Evolutionary conservation across 2,888 invertebrate species (phyloP), one percentile per base, ranked within the genome.

Genomic region (Cabera pusaria): DNA sequence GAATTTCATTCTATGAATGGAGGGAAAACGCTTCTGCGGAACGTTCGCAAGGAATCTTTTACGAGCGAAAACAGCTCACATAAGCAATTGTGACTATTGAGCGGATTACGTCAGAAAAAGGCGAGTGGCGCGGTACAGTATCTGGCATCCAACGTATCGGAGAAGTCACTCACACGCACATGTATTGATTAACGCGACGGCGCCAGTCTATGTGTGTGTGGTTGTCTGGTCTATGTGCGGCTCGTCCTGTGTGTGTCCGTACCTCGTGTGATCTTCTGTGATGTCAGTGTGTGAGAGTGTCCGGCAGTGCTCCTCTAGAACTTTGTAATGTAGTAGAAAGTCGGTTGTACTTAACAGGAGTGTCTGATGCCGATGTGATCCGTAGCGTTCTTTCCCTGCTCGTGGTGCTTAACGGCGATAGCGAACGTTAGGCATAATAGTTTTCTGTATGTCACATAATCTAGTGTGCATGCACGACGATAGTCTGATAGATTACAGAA

Each of bases 91-190:
- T 21, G 20, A 39, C 17, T 34, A 49, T 50, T 25, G 26, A 32
- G 36, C 22, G 29, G 42, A 48, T 39, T 44, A 24, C 48, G 44
- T 56, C 54, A 75, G 79, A 71, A 69, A 76, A 73, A 73, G 77
- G 72, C 74, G 65, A 68, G 33, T 46, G 63, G 61, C 70, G 52
- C 56, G 46, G 45, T 33, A 39, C 55, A 14, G 4, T 14, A 45
- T 57, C 59, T 48, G 54, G 61, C 51, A 61, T 71, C 75, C 67
- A 64, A 67, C 64, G 66, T 70, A 2, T 14, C 66, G 72, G 66
- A 72, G 67, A 68, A 70, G 72, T 83, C 90, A 92, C 92, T 91
- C 92, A 91, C 91, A 91, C 88, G 88, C 91, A 92, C 92, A 92
- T 92, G 92, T 92, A 92, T 90, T 92, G 92, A 92, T 85, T 81